Percentiles rank a stretch among this genome's conserved stretches.
These are phyloP conservation scores for Andrena minutula DNA, from an alignment of 2,888 invertebrate genomes.

Conservation along the genomic window DNA sequence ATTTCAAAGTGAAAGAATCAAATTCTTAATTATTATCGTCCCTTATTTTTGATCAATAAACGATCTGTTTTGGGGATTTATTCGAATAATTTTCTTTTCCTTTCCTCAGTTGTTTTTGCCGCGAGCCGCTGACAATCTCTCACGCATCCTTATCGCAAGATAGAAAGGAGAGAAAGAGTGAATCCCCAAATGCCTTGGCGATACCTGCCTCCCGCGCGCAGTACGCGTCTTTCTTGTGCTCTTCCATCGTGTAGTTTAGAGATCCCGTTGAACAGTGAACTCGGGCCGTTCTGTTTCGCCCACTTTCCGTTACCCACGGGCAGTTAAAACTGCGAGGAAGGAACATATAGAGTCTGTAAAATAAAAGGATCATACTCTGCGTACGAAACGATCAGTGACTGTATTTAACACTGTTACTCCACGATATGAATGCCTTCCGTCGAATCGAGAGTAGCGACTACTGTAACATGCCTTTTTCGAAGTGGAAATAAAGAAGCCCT, in stretches of 20 bases:
- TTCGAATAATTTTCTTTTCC: slow-evolving; percentile 68
- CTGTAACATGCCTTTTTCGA: slow-evolving; percentile 61
- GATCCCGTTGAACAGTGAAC: slow-evolving; percentile 7
- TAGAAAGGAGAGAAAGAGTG: slow-evolving; percentile 28
- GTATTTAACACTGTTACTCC: slow-evolving; percentile 55
- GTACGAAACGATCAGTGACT: slow-evolving; percentile 60
- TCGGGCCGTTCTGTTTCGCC: slow-evolving; percentile 10
- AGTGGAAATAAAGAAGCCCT: slow-evolving; percentile 24
- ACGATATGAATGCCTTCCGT: slow-evolving; percentile 58
- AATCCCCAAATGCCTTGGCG: slow-evolving; percentile 60
- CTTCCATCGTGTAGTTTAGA: neutral
- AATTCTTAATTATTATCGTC: slow-evolving; percentile 82
- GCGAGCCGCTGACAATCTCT: neutral
- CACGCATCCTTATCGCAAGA: neutral
- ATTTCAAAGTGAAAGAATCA: slow-evolving; percentile 80
- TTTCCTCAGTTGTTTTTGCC: slow-evolving; percentile 51
- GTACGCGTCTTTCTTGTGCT: slow-evolving; percentile 4
- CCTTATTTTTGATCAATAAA: slow-evolving; percentile 83
- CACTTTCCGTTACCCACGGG: slow-evolving; percentile 9
- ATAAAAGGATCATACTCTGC: slow-evolving; percentile 57
- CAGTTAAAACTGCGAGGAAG: slow-evolving; percentile 26
- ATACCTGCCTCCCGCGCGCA: slow-evolving; percentile 15
- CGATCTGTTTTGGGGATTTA: slow-evolving; percentile 82
- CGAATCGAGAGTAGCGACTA: slow-evolving; percentile 53
- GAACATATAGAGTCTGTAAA: slow-evolving; percentile 54